These are phyloP conservation scores for Automeris io DNA, from an alignment of 2,888 invertebrate species.

Conservation along the genomic window DNA sequence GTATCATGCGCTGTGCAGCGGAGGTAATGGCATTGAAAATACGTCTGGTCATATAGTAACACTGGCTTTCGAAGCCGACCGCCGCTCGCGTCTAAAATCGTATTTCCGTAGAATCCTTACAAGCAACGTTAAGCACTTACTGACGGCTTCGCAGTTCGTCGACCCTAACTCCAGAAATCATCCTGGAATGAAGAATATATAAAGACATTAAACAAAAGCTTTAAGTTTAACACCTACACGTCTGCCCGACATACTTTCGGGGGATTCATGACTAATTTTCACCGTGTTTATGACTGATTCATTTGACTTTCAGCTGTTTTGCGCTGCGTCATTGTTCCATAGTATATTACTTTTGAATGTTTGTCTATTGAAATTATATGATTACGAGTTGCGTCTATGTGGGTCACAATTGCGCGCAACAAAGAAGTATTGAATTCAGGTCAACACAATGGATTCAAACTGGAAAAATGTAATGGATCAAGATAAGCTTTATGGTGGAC, in stretches of 20 bases:
- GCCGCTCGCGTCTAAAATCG: conserved; percentile 65
- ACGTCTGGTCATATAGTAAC: conserved; percentile 28
- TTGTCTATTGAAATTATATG: conserved; percentile 27
- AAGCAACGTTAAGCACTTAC: conserved; percentile 70
- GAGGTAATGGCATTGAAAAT: conserved; percentile 38
- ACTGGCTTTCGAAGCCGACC: conserved; percentile 40
- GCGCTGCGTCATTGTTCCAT: conserved; percentile 27
- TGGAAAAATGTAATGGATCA: conserved; percentile 61
- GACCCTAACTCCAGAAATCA: conserved; percentile 56
- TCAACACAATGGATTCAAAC: conserved; percentile 50
- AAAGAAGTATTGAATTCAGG: conserved; percentile 52
- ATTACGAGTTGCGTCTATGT: conserved; percentile 57
- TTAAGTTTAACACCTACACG: conserved; percentile 31
- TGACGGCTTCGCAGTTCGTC: conserved; percentile 72
- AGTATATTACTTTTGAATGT: neutral
- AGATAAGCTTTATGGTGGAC: conserved; percentile 70
- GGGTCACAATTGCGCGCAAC: conserved; percentile 56
- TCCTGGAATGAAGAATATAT: conserved; percentile 47
- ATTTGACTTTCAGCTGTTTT: conserved; percentile 24
- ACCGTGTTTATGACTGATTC: conserved; percentile 24
- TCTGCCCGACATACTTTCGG: conserved; percentile 16
- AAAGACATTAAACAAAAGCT: conserved; percentile 47
- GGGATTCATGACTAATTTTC: conserved; percentile 32
- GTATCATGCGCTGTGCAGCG: conserved; percentile 14
- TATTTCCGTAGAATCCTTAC: conserved; percentile 77